Evolutionary conservation across 2,113 vertebrate genomes (phyloP).

Genomic region (Eublepharis macularius): DNA sequence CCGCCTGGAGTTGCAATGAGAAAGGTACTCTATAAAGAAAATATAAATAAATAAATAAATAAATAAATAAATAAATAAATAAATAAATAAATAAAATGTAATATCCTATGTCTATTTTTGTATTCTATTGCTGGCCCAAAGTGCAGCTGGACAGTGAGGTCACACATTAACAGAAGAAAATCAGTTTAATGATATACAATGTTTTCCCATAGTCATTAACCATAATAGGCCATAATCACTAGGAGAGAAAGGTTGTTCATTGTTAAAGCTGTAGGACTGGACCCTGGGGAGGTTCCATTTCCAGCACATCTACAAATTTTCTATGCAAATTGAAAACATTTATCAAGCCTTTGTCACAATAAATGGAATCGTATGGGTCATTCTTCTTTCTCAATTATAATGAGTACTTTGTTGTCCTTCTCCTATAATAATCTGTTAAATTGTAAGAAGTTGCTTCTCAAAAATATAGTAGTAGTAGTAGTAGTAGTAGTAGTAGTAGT

Average conservation of each 20-base stretch:
- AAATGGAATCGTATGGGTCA: neutral
- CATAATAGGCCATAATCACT: neutral
- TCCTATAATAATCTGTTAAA: no score
- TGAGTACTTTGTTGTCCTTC: no score
- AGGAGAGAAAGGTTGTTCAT: neutral
- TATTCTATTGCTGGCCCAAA: neutral
- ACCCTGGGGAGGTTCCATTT: neutral
- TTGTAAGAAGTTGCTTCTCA: no score
- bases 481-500: no score
- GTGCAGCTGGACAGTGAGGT: neutral
- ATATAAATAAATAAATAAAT: no score
- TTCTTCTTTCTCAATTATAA: no score
- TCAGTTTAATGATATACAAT: neutral
- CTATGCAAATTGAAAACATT: neutral
- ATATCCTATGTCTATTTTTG: neutral
- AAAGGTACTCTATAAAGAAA: no score
- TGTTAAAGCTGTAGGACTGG: neutral
- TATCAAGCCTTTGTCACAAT: neutral
- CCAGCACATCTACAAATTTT: neutral
- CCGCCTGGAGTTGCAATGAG: no score
- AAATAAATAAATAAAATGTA: neutral
- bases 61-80: no score
- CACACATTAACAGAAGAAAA: neutral
- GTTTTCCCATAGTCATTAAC: neutral
- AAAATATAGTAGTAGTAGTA: no score